phyloP scores from a whole-genome alignment of 2,113 vertebrate species.

The zebrafish (Danio rerio) region DNA sequence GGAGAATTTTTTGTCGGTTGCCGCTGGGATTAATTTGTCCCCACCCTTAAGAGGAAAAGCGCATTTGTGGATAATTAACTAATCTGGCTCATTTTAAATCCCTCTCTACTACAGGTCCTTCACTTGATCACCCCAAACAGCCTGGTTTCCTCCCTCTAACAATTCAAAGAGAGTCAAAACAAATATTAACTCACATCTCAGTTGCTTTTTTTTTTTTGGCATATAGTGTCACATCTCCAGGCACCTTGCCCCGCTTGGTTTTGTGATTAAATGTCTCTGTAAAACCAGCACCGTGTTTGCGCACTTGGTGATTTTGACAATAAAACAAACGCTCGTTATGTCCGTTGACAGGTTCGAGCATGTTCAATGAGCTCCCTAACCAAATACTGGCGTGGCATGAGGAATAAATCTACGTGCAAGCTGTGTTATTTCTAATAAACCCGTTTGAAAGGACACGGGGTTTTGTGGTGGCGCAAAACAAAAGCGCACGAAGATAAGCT shows the following conservation, averaged over 20 bases:
- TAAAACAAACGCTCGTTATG: slow-evolving; percentile 19
- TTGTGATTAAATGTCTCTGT: neutral
- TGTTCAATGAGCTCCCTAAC: slow-evolving; percentile 10
- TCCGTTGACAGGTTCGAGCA: slow-evolving; percentile 32
- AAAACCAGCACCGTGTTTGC: neutral
- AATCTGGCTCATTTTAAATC: slow-evolving; percentile 74
- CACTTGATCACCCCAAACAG: slow-evolving; percentile 68
- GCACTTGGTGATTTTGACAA: slow-evolving; percentile 11
- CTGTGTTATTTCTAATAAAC: slow-evolving; percentile 22
- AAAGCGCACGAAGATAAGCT: neutral
- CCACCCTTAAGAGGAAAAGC: slow-evolving; percentile 74
- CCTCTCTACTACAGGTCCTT: slow-evolving; percentile 61
- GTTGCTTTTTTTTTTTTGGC: neutral
- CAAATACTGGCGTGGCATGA: neutral
- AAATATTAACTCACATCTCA: slow-evolving; percentile 34
- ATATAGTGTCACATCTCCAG: neutral
- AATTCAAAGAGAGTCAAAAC: slow-evolving; percentile 18
- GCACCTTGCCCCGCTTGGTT: neutral
- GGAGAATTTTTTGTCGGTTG: slow-evolving; percentile 53
- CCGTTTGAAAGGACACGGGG: neutral
- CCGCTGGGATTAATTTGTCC: slow-evolving; percentile 80
- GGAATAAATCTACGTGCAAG: slow-evolving; percentile 34
- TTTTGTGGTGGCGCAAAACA: slow-evolving; percentile 23
- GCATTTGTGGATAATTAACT: slow-evolving; percentile 81
- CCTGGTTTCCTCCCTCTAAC: slow-evolving; percentile 6